Conservation (phyloP, 2,888 invertebrate species). For the Temnothorax rugatulus region DNA sequence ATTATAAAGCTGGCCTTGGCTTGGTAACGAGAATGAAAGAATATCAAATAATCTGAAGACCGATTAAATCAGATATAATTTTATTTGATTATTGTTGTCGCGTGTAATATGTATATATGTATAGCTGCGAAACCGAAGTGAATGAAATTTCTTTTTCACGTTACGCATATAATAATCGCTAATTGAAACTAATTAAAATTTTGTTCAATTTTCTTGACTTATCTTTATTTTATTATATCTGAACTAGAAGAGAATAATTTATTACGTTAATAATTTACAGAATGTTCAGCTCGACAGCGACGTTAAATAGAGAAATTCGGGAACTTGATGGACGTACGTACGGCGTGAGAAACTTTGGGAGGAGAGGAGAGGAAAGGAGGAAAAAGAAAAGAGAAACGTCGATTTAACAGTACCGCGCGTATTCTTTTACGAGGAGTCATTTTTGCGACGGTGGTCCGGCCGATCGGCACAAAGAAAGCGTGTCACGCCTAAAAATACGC, state of each 20-base stretch:
- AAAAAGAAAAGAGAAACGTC: neutral
- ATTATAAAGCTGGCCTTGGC: conserved; percentile 14
- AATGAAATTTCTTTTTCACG: neutral
- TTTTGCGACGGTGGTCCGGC: conserved; percentile 57
- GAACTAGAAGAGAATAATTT: neutral
- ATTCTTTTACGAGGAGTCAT: conserved; percentile 55
- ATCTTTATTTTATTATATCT: neutral
- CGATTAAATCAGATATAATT: neutral
- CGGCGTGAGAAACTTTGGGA: neutral
- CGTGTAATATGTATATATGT: neutral
- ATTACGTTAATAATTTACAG: neutral
- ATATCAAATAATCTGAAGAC: neutral
- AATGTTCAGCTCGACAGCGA: neutral
- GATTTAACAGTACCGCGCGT: conserved; percentile 33
- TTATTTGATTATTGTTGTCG: neutral
- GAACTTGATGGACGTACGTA: too few species aligned
- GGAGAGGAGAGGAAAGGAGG: neutral
- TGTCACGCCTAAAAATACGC: conserved; percentile 84
- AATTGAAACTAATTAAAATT: neutral
- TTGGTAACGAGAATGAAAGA: conserved; percentile 22
- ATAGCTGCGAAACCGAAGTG: neutral
- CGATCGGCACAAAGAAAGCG: conserved; percentile 74
- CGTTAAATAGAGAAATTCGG: neutral
- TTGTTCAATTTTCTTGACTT: neutral
- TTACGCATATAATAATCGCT: neutral